These are phyloP conservation scores for Odiellus spinosus DNA, from an alignment of 2,888 invertebrate genomes.

Conservation along the genomic window DNA sequence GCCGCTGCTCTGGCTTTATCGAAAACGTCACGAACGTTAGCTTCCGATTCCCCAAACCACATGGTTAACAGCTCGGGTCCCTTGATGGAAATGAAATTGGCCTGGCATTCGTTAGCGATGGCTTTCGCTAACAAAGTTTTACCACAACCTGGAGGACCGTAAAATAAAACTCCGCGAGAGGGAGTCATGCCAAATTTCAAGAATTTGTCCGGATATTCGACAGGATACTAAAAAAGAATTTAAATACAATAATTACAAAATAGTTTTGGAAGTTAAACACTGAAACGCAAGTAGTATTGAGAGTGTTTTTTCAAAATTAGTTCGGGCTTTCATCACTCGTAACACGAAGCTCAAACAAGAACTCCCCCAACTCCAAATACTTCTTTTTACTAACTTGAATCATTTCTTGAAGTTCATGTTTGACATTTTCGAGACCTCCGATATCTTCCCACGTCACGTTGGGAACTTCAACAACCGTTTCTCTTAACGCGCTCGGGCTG, in stretches of 20 bases:
- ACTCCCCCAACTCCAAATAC: too few species aligned
- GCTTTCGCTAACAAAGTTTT: slow-evolving; percentile 58
- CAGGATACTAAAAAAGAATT: slow-evolving; percentile 55
- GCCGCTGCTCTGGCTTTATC: slow-evolving; percentile 99
- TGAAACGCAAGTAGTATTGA: not conserved
- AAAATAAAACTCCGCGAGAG: slow-evolving; percentile 95
- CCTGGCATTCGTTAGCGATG: slow-evolving; percentile 98
- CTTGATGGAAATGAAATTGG: slow-evolving; percentile 98
- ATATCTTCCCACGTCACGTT: slow-evolving; percentile 95
- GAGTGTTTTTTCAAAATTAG: too few species aligned
- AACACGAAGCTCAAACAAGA: too few species aligned
- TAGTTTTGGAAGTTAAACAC: not conserved
- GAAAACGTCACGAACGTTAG: slow-evolving; percentile 96
- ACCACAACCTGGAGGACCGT: slow-evolving; percentile 78
- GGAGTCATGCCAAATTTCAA: slow-evolving; percentile 99
- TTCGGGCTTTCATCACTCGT: too few species aligned
- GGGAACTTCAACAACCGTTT: slow-evolving; percentile 98
- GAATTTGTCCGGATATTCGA: slow-evolving; percentile 99
- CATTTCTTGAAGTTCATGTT: slow-evolving; percentile 90
- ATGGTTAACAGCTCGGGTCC: slow-evolving; percentile 91
- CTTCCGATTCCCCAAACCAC: slow-evolving; percentile 99
- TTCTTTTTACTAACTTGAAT: slow-evolving; percentile 52
- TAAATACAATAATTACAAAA: slow-evolving; percentile 2
- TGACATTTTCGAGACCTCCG: slow-evolving; percentile 89
- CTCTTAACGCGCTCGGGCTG: slow-evolving; percentile 92